These are phyloP conservation scores for Zaprionus camerounensis DNA, from an alignment of 1,140 invertebrate species.

Conservation along the genomic window DNA sequence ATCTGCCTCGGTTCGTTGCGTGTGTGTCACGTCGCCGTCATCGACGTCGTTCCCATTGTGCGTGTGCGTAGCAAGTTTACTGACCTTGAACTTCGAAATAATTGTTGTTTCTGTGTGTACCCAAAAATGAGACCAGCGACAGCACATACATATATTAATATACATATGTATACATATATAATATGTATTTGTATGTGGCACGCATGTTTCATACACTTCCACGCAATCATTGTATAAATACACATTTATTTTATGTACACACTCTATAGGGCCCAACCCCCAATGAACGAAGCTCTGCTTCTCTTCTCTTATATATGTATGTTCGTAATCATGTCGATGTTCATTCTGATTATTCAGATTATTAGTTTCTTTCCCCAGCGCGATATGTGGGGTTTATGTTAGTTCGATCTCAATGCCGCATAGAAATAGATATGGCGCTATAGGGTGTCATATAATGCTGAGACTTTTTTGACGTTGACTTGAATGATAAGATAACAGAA, in stretches of 20 bases:
- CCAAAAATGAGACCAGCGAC: constrained; percentile 63
- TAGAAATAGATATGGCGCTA: background rate
- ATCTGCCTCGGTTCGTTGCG: constrained; percentile 35
- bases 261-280: background rate
- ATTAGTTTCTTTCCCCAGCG: background rate
- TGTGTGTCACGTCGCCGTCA: constrained; percentile 31
- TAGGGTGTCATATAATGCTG: background rate
- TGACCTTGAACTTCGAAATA: constrained; percentile 84
- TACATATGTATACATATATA: constrained; percentile 30
- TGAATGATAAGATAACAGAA: background rate
- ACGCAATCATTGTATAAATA: background rate
- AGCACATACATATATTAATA: constrained; percentile 13
- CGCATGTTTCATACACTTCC: constrained; percentile 26
- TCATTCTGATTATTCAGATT: background rate
- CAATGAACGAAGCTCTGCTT: background rate
- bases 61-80: constrained; percentile 83
- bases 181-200: constrained; percentile 18
- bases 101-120: constrained; percentile 48
- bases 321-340: background rate
- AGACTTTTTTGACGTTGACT: background rate
- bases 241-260: constrained; percentile 12
- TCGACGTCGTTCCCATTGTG: constrained; percentile 61
- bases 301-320: background rate
- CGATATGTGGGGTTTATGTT: background rate
- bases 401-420: background rate